A percentile compares a stretch with the other conserved stretches of the same genome.
Conservation (phyloP, 2,888 invertebrate genomes). For the Leptopilina drosophilae region DNA sequence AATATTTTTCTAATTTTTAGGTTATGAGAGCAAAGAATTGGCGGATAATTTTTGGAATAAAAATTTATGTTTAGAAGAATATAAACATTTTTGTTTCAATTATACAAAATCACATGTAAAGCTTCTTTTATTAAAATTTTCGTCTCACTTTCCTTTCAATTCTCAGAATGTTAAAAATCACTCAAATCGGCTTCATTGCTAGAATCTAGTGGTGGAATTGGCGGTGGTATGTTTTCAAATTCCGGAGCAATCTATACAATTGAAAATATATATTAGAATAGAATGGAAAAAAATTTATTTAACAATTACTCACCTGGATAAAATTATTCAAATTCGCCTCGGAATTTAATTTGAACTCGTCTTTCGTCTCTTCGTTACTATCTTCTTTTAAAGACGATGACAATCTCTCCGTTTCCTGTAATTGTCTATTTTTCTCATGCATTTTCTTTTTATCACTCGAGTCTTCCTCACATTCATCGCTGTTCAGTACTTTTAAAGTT, state of each 20-base stretch:
- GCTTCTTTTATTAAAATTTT: neutral
- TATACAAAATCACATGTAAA: neutral
- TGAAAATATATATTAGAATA: neutral
- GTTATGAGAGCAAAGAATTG: too few relatives aligned
- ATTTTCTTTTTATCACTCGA: constrained; percentile 29
- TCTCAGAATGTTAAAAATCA: constrained; percentile 35
- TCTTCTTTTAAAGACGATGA: neutral
- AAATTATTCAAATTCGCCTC: neutral
- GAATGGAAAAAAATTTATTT: neutral
- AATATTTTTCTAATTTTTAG: too few relatives aligned
- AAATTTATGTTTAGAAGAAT: too few relatives aligned
- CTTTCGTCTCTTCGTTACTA: neutral
- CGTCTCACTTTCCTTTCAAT: neutral
- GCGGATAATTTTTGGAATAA: too few relatives aligned
- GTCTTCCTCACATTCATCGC: constrained; percentile 47
- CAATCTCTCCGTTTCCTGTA: neutral
- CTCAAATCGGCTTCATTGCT: constrained; percentile 58
- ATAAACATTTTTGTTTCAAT: neutral
- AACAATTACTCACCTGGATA: constrained; percentile 3
- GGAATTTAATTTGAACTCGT: constrained; percentile 37
- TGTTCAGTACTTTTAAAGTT: constrained; percentile 66
- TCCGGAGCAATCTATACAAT: constrained; percentile 58
- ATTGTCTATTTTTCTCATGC: neutral
- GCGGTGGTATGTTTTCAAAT: constrained; percentile 65
- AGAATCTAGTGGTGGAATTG: constrained; percentile 64